Percentiles rank a stretch among this genome's conserved stretches.
Evolutionary conservation across 2,888 invertebrate species (phyloP).

Genomic region (Pterobdella sp.): DNA sequence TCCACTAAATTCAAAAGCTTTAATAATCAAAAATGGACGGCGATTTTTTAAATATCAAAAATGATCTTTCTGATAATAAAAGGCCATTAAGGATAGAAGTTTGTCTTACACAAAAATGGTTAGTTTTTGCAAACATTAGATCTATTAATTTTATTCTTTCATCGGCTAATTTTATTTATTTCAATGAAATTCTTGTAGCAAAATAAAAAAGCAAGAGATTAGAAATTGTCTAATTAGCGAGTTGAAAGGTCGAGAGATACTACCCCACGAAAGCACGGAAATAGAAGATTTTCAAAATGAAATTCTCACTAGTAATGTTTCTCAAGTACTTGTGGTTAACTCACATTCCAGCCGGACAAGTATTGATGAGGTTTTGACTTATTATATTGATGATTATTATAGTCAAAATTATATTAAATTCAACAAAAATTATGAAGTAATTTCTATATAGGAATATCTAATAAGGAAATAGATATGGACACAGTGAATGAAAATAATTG

Average conservation of each 20-base stretch:
- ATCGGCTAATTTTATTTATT: not conserved
- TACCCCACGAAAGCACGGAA: not conserved
- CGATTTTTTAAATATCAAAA: not conserved
- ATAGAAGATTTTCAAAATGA: not conserved
- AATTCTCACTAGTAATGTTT: not conserved
- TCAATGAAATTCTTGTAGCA: not conserved
- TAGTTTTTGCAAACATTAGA: not conserved
- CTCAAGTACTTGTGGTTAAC: not conserved
- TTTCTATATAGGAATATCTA: too few relatives aligned
- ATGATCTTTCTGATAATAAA: not conserved
- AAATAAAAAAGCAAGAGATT: not conserved
- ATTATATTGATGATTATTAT: not conserved
- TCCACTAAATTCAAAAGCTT: too few relatives aligned
- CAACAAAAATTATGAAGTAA: slow-evolving; percentile 46
- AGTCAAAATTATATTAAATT: not conserved
- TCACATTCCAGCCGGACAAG: not conserved
- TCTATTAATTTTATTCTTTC: not conserved
- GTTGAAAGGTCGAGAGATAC: not conserved
- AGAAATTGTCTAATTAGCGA: not conserved
- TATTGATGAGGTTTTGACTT: not conserved
- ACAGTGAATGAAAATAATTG: too few relatives aligned
- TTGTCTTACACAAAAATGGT: not conserved
- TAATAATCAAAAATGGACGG: too few relatives aligned
- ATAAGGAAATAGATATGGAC: too few relatives aligned
- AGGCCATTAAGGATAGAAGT: not conserved